phyloP scores from a whole-genome alignment of 2,113 vertebrate genomes.

The Puma concolor region DNA sequence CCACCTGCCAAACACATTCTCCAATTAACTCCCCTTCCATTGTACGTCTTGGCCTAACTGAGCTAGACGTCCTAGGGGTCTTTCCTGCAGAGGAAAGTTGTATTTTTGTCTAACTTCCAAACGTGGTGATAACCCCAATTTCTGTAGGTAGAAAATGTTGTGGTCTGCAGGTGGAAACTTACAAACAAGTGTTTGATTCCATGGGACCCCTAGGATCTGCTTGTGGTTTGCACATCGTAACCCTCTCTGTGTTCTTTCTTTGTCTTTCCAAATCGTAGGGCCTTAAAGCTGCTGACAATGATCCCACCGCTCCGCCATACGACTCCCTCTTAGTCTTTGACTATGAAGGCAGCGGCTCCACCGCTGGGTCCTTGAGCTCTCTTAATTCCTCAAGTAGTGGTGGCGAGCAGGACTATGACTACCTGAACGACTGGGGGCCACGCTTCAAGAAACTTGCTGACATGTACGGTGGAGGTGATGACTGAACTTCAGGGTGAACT shows the following conservation, averaged over 20 bases:
- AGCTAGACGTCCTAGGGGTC: background rate
- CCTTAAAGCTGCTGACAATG: slow-evolving; percentile 97
- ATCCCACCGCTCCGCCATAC: slow-evolving; percentile 97
- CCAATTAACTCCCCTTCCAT: fast-evolving
- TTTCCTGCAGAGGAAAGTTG: background rate
- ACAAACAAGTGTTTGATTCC: background rate
- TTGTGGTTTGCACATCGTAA: background rate
- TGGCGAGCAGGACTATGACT: slow-evolving; percentile 99
- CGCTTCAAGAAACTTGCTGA: slow-evolving; percentile 99
- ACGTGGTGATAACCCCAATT: background rate
- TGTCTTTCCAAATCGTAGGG: slow-evolving; percentile 87
- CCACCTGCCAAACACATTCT: background rate
- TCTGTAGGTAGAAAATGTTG: background rate
- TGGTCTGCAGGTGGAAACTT: background rate
- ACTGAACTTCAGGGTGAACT: slow-evolving; percentile 91
- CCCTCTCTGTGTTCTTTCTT: slow-evolving; percentile 28
- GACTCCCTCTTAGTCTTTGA: slow-evolving; percentile 99
- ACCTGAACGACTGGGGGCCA: slow-evolving; percentile 99
- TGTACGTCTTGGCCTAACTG: background rate
- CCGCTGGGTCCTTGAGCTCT: slow-evolving; percentile 97
- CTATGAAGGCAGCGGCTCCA: slow-evolving; percentile 98
- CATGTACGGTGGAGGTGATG: slow-evolving; percentile 98
- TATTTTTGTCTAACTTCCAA: background rate
- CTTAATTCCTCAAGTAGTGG: slow-evolving; percentile 99
- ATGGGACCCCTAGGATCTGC: background rate